Base-by-base conservation (phyloP, 1,140 invertebrate genomes). In the Pararge aegeria region DNA sequence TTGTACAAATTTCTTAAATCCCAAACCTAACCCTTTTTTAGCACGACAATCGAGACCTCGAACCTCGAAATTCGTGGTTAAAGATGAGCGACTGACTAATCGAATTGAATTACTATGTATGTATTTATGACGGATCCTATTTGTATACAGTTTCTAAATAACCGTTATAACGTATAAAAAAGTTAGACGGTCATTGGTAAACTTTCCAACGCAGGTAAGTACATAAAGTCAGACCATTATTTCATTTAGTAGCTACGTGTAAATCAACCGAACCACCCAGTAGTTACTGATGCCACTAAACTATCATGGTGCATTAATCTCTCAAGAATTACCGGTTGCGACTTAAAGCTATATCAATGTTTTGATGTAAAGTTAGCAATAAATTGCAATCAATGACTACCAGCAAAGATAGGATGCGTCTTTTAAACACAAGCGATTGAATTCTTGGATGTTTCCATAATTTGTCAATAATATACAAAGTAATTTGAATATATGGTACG, bases 321-420 rank as follows among this genome's bases (percentile, higher is more conserved):
- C 30, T 34, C 30, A 34, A 34, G 30, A 34, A 34, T 10, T 34
- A 34, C 30, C 30, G 30, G 30, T 34, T 34, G 30, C 30, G n/a
- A 12, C 9, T 24, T n/a, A n/a, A 24, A 24, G 24, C 24, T 24
- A 24, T 34, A 34, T 34, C 7, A n/a, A n/a, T 12, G 30, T 34
- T 34, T 34, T 34, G 30, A 34, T 34, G 30, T 34, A 34, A 34
- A 34, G 10, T 34, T 34, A 12, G 30, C 30, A 52, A 19, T 52
- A 37, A 52, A 52, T 52, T n/a, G 16, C 30, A 34, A 52, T 37
- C 50, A 51, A 34, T 27, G 24, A 7, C n/a, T 27, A 30, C 49
- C 21, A 27, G 18, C 19, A 34, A 19, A 34, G 50, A 34, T 34
- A 12, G 12, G 30, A 4, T 34, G 30, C 30, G 7, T 12, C 10